A percentile compares a stretch with the other conserved stretches of the same genome.
phyloP scores from a whole-genome alignment of 2,797 vertebrate genomes.

The Eulemur rubriventer region DNA sequence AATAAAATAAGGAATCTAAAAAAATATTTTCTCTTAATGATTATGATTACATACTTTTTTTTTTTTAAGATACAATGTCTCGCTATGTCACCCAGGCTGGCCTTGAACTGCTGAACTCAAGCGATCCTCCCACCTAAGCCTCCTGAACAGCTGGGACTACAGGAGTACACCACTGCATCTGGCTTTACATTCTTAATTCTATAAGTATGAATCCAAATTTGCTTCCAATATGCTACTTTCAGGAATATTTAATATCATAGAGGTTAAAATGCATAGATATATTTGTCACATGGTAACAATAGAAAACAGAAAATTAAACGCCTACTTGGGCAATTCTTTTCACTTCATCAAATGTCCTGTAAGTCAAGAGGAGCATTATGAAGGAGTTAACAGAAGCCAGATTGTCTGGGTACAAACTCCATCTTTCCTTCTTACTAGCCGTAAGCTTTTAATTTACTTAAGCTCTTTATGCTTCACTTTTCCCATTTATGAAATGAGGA shows the following conservation, averaged over 20 bases:
- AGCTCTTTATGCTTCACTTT: neutral
- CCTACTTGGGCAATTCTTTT: neutral
- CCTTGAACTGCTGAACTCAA: neutral
- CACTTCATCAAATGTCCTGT: neutral
- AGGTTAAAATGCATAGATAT: neutral
- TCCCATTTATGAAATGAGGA: neutral
- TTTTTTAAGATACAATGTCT: neutral
- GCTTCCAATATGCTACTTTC: neutral
- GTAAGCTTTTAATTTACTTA: neutral
- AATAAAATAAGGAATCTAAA: conserved; percentile 74
- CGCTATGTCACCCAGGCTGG: neutral
- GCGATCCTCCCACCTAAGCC: neutral
- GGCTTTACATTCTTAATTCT: conserved; percentile 68
- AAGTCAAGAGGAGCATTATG: neutral
- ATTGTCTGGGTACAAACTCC: neutral
- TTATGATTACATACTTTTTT: neutral
- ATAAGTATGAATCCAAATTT: neutral
- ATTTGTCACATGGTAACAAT: neutral
- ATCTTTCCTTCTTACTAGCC: neutral
- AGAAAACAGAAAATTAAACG: neutral
- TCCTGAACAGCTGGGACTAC: neutral
- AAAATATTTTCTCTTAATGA: conserved; percentile 76
- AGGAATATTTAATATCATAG: neutral
- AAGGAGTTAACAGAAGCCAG: neutral
- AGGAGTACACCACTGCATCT: neutral